These are phyloP conservation scores for Microcebus lehilahytsara DNA, from an alignment of 2,113 vertebrate species.

Conservation along the genomic window DNA sequence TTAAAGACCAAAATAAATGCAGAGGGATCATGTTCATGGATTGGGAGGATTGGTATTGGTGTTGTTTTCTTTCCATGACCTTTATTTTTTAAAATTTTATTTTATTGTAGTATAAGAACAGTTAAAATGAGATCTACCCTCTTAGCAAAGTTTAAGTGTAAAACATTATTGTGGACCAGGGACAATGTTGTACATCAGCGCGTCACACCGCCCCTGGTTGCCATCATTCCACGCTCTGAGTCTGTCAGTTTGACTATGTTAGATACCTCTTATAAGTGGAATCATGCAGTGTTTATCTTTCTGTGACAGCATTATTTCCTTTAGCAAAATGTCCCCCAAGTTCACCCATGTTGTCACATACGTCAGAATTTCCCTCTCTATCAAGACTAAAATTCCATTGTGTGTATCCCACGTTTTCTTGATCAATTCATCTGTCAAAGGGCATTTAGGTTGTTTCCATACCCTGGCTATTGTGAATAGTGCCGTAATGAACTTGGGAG, in stretches of 20 bases:
- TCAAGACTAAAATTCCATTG: not conserved
- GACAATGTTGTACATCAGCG: too few species aligned
- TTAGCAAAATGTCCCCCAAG: not conserved
- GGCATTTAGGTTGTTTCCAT: not conserved
- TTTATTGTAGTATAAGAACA: not conserved
- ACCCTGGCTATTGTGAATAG: not conserved
- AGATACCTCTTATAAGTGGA: not conserved
- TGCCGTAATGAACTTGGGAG: not conserved
- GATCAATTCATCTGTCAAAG: not conserved
- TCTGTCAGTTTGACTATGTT: not conserved
- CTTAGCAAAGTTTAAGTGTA: too few species aligned
- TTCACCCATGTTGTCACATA: not conserved
- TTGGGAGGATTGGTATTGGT: not conserved
- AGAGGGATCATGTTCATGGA: accelerated
- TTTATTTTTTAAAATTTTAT: not conserved
- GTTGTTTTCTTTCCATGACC: not conserved
- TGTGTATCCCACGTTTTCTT: not conserved
- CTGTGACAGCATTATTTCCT: not conserved
- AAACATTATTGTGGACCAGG: not conserved
- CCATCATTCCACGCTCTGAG: not conserved
- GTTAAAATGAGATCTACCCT: not conserved
- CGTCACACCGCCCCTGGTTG: too few species aligned
- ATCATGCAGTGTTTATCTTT: not conserved
- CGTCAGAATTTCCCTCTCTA: not conserved
- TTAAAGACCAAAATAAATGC: not conserved